A percentile compares a stretch with the other conserved stretches of the same genome.
Conservation (phyloP, 2,888 invertebrate genomes). For the Pteria penguin region DNA sequence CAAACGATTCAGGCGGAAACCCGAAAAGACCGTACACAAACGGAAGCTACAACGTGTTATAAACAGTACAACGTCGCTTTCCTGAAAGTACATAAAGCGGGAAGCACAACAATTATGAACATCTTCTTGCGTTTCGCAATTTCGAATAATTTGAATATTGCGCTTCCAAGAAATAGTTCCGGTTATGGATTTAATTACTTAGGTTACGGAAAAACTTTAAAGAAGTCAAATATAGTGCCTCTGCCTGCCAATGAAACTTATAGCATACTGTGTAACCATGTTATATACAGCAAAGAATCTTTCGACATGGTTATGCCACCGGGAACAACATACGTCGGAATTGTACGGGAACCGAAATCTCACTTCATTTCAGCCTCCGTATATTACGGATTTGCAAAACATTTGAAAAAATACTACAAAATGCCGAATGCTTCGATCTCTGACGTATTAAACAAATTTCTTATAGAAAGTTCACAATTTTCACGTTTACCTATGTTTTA, state of each 20-base stretch:
- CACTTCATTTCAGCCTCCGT: slow-evolving; percentile 60
- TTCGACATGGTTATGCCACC: slow-evolving; percentile 58
- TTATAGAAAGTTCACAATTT: slow-evolving; percentile 1
- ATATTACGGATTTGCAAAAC: slow-evolving; percentile 58
- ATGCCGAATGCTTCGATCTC: not conserved
- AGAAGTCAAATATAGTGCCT: slow-evolving; percentile 55
- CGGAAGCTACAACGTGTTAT: not conserved
- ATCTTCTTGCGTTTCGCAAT: slow-evolving; percentile 68
- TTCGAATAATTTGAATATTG: slow-evolving; percentile 61
- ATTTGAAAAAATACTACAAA: slow-evolving; percentile 6
- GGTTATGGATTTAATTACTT: slow-evolving; percentile 58
- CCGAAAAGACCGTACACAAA: too few relatives aligned
- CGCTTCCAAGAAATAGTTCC: slow-evolving; percentile 55
- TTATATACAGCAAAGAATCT: slow-evolving; percentile 63
- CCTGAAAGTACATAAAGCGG: slow-evolving; percentile 72
- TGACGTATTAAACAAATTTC: slow-evolving; percentile 17
- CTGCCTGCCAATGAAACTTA: slow-evolving; percentile 58
- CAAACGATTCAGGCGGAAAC: too few relatives aligned
- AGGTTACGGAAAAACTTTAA: slow-evolving; percentile 53
- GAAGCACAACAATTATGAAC: slow-evolving; percentile 69
- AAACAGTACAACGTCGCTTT: slow-evolving; percentile 54
- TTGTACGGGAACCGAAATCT: slow-evolving; percentile 59
- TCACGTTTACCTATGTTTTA: not conserved
- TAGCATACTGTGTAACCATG: slow-evolving; percentile 70
- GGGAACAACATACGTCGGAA: slow-evolving; percentile 59